These are phyloP conservation scores for Orthosia incerta DNA, from an alignment of 2,888 invertebrate species.

Conservation along the genomic window DNA sequence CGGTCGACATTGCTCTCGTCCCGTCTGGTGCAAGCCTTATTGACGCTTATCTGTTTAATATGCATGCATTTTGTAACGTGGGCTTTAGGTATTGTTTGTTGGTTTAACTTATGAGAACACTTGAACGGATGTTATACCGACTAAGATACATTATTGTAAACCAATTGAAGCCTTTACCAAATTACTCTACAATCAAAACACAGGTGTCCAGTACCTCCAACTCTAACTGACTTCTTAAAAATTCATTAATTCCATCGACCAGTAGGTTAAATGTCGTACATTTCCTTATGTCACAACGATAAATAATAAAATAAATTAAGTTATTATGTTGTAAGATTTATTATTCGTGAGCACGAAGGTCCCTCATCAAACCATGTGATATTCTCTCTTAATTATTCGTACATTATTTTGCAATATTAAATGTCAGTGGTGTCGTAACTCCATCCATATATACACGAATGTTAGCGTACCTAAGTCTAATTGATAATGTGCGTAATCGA, in stretches of 20 bases:
- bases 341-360: constrained; percentile 20
- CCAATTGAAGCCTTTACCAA: not conserved
- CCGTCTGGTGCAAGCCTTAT: constrained; percentile 54
- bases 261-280: not conserved
- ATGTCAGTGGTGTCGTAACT: constrained; percentile 53
- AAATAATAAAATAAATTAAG: not conserved
- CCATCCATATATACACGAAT: constrained; percentile 40
- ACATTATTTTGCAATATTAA: constrained; percentile 37
- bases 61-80: constrained; percentile 40
- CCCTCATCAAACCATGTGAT: constrained; percentile 1
- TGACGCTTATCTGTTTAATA: constrained; percentile 51
- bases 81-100: constrained; percentile 18
- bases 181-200: not conserved
- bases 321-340: not conserved
- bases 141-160: not conserved
- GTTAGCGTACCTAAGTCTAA: constrained; percentile 29
- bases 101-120: not conserved
- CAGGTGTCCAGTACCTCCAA: not conserved
- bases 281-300: not conserved
- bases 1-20: constrained; percentile 68
- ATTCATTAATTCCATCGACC: not conserved
- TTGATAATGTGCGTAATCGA: constrained; percentile 52
- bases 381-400: constrained; percentile 28
- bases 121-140: not conserved
- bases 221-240: not conserved